Percentiles rank a stretch among this genome's conserved stretches.
phyloP scores from a whole-genome alignment of 2,888 invertebrate species.

The Ormyrus rosae region DNA sequence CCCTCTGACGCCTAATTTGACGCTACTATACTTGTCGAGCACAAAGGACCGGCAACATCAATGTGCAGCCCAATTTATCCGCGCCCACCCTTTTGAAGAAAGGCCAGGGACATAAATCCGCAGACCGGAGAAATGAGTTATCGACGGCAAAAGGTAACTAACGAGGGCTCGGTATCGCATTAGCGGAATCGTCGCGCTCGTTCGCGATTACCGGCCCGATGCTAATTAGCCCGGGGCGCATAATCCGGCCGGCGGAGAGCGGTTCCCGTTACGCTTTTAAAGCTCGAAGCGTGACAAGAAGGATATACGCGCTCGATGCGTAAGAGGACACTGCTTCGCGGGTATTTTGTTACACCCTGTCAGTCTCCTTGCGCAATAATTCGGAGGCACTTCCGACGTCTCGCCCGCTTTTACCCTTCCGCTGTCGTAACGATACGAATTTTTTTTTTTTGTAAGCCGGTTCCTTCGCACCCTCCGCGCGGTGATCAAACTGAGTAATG shows the following conservation, averaged over 20 bases:
- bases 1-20: too few species aligned
- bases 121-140: not conserved
- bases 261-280: conserved; percentile 32
- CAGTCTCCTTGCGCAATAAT: conserved; percentile 47
- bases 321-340: conserved; percentile 38
- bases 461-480: too few species aligned
- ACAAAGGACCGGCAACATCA: too few species aligned
- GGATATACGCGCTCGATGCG: conserved; percentile 10
- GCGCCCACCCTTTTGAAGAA: too few species aligned
- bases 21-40: too few species aligned
- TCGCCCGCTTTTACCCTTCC: not conserved
- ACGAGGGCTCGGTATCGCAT: not conserved
- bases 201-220: conserved; percentile 7
- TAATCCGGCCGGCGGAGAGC: conserved; percentile 21
- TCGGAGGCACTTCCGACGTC: conserved; percentile 35
- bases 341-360: conserved; percentile 49
- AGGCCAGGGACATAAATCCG: not conserved
- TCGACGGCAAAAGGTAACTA: not conserved
- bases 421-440: not conserved
- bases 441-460: conserved; percentile 17
- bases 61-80: too few species aligned
- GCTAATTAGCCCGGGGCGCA: conserved; percentile 34
- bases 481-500: too few species aligned
- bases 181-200: conserved; percentile 3
- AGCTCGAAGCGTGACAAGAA: not conserved